Conservation (phyloP, 2,888 invertebrate species). For the Seira sanloemensis region DNA sequence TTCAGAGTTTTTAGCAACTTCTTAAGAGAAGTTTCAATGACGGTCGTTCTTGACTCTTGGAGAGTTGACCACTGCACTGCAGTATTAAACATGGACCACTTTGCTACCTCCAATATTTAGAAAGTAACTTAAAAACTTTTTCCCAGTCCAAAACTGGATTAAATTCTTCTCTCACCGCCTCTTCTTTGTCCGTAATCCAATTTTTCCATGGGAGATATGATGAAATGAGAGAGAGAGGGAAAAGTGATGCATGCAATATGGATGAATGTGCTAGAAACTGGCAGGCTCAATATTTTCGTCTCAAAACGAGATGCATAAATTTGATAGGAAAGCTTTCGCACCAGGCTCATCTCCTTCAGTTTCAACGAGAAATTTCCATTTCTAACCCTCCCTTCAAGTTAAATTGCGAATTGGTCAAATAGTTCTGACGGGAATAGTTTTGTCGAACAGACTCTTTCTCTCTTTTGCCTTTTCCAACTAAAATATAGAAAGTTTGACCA, state of each 20-base stretch:
- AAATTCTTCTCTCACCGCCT: neutral
- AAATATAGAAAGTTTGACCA: slow-evolving; percentile 6
- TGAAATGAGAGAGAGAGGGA: neutral
- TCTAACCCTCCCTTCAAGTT: too few species aligned
- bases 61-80: neutral
- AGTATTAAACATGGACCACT: neutral
- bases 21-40: neutral
- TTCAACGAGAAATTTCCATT: too few species aligned
- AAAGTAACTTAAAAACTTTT: neutral
- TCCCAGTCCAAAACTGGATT: neutral
- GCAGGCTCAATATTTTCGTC: neutral
- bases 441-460: slow-evolving; percentile 11
- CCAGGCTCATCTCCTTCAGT: neutral
- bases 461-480: neutral
- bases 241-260: neutral
- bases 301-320: neutral
- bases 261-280: neutral
- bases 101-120: neutral
- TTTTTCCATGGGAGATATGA: neutral
- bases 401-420: slow-evolving; percentile 57
- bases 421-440: slow-evolving; percentile 61
- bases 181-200: neutral
- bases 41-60: neutral
- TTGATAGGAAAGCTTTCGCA: neutral
- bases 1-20: too few species aligned